Evolutionary conservation across 2,888 invertebrate genomes (phyloP), one percentile per base, ranked within the genome.

Genomic region (Ochropleura leucogaster): DNA sequence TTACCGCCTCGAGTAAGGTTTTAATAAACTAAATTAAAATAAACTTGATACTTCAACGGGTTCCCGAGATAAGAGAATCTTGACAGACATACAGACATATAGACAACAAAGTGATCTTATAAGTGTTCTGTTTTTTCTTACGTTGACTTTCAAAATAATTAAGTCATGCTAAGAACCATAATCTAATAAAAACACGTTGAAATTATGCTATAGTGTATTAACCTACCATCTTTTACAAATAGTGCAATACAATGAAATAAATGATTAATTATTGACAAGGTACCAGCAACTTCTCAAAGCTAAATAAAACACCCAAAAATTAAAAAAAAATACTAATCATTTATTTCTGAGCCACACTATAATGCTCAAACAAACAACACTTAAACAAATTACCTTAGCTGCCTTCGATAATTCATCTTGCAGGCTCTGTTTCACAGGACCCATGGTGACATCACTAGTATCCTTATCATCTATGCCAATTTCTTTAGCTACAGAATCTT

Each of bases 401-500:
- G 98, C 98, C 89, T 98, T 97, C 47, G 98, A 97, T 62, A 99
- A 92, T 91, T 99, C 99, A 16, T 98, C 97, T 30, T 97, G 97
- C 69, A 99, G 95, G 75, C 97, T 97, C 88, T 97, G 96, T 40
- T 97, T 97, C 2, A 98, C 97, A 4, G 97, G 96, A 40, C 96
- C 91, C 0, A 97, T 97, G 12, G 95, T 92, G 4, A 97, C 93
- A 7, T 97, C 95, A 7, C 96, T 97, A 0, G 96, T 95, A 0
- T 89, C 92, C 77, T 97, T 97, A 65, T 94, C 91, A 72, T 97
- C 93, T 80, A 97, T 94, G 81, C 97, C 94, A 92, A 97, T 92
- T 76, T 91, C 92, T 84, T 96, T 97, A 63, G 98, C 98, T 5
- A 98, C 97, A 66, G 97, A 97, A 47, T 97, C 96, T 94, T 98